Evolutionary conservation across 2,888 invertebrate species (phyloP).

Genomic region (Xestia rhomboidea): DNA sequence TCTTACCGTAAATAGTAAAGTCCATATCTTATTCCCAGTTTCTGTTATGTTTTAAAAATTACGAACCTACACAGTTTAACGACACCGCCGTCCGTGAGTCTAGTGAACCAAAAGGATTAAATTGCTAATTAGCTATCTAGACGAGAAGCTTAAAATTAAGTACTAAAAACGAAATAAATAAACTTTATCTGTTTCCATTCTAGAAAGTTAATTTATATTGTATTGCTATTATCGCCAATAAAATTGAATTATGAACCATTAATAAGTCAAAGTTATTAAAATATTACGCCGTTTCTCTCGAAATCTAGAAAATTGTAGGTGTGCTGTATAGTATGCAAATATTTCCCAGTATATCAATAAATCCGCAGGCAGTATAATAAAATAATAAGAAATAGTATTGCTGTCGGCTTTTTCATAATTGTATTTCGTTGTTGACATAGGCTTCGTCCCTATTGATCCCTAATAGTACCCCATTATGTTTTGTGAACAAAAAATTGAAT

Average conservation of each 20-base stretch:
- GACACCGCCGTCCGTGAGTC: background rate
- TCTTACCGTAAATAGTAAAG: background rate
- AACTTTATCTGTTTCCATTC: background rate
- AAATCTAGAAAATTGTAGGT: conserved; percentile 21
- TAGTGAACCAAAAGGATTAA: background rate
- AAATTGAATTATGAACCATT: conserved; percentile 18
- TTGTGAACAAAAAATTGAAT: background rate
- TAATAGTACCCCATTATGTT: background rate
- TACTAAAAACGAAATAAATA: background rate
- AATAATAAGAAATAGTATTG: conserved; percentile 3
- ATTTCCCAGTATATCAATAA: background rate
- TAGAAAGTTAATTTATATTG: conserved; percentile 44
- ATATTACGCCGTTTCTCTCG: conserved; percentile 9
- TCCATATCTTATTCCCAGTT: background rate
- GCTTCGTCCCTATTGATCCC: background rate
- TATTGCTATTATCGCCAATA: conserved; percentile 21
- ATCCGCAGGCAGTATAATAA: background rate
- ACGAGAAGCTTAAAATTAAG: background rate
- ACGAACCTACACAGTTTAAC: background rate
- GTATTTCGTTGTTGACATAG: background rate
- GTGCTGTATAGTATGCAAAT: conserved; percentile 28
- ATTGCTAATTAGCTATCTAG: background rate
- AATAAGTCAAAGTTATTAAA: conserved; percentile 10
- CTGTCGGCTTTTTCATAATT: background rate
- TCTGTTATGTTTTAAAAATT: background rate